Evolutionary conservation across 2,888 invertebrate genomes (phyloP).

Genomic region (Meteorus colon): DNA sequence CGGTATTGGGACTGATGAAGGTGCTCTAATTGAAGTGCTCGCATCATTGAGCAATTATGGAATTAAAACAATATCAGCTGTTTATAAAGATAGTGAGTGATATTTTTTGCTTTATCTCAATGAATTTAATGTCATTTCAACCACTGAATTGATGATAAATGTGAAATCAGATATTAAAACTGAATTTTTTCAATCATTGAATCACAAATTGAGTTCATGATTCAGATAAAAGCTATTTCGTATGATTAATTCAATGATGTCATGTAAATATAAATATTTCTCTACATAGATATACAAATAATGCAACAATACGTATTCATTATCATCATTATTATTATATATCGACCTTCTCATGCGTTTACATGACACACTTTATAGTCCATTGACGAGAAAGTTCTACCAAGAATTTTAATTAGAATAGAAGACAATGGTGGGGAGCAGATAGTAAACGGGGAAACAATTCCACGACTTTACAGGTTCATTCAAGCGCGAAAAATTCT

Average conservation of each 20-base stretch:
- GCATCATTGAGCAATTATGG: constrained; percentile 91
- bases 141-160: too few species aligned
- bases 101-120: constrained; percentile 74
- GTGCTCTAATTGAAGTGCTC: constrained; percentile 88
- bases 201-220: not conserved
- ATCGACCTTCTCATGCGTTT: not conserved
- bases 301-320: not conserved
- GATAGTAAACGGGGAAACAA: not conserved
- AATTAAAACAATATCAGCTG: constrained; percentile 84
- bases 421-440: not conserved
- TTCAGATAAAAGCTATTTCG: not conserved
- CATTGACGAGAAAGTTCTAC: constrained; percentile 13
- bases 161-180: too few species aligned
- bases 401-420: constrained; percentile 13
- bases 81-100: constrained; percentile 84
- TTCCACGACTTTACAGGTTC: not conserved
- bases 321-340: not conserved
- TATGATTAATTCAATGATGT: constrained; percentile 12
- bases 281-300: not conserved
- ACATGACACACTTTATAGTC: constrained; percentile 22
- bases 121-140: constrained; percentile 61
- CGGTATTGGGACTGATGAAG: constrained; percentile 81
- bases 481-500: not conserved
- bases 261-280: not conserved
- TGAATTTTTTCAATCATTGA: too few species aligned